phyloP scores from a whole-genome alignment of 1,140 invertebrate genomes.

The Drosophila nigromelanica region DNA sequence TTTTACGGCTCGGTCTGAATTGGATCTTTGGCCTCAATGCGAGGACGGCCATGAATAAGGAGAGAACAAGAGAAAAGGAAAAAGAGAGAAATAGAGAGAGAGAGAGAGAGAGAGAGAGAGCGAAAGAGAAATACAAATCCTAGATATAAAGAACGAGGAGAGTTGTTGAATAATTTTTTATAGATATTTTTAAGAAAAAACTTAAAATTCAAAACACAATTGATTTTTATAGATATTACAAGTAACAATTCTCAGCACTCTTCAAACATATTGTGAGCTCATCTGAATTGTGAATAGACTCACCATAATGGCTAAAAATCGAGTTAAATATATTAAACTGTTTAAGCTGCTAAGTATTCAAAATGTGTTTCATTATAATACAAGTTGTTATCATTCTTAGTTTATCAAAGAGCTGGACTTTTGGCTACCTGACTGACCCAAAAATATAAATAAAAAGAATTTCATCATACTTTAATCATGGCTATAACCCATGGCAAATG shows the following conservation, averaged over 20 bases:
- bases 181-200: too few species aligned
- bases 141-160: too few species aligned
- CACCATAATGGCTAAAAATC: too few species aligned
- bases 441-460: not conserved
- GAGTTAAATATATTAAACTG: too few species aligned
- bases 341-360: not conserved
- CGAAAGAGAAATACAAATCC: not conserved
- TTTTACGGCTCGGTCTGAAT: conserved; percentile 18
- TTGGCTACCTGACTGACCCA: not conserved
- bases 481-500: too few species aligned
- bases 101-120: not conserved
- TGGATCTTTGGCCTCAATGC: conserved; percentile 8
- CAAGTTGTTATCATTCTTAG: too few species aligned
- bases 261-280: too few species aligned
- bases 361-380: not conserved
- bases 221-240: too few species aligned
- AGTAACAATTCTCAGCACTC: too few species aligned
- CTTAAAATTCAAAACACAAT: too few species aligned
- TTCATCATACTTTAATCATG: conserved; percentile 4
- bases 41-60: conserved; percentile 1
- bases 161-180: too few species aligned
- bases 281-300: too few species aligned
- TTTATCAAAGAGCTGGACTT: conserved; percentile 1
- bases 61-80: not conserved
- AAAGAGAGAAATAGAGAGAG: not conserved